A percentile compares a stretch with the other conserved stretches of the same genome.
Evolutionary conservation across 2,797 vertebrate genomes (phyloP).

Genomic region (Hephaestus fuliginosus): DNA sequence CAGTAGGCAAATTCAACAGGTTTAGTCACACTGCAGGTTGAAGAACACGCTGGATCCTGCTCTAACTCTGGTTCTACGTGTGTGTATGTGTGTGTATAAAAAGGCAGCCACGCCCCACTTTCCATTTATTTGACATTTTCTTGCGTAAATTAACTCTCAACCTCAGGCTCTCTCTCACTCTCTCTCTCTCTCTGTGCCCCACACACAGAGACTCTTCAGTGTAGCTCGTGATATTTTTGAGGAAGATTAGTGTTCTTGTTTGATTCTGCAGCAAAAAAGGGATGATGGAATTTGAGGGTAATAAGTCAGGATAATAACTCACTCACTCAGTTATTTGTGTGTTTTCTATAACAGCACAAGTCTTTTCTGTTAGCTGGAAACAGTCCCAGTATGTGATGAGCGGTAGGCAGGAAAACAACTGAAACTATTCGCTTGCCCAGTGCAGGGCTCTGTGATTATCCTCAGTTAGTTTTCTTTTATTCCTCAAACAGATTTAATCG

Average conservation of each 20-base stretch:
- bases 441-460: conserved; percentile 22
- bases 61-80: conserved; percentile 36
- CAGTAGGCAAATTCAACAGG: conserved; percentile 77
- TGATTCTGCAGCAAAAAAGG: conserved; percentile 7
- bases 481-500: conserved; percentile 63
- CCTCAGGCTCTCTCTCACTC: conserved; percentile 27
- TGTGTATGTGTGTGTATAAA: conserved; percentile 35
- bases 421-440: conserved; percentile 2
- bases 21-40: conserved; percentile 72
- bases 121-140: conserved; percentile 36
- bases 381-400: neutral
- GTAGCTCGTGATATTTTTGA: conserved; percentile 4
- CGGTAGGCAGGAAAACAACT: neutral
- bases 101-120: conserved; percentile 72
- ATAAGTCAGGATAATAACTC: neutral
- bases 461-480: conserved; percentile 23
- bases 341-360: neutral
- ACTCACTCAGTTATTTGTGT: neutral
- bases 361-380: conserved; percentile 27
- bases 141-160: conserved; percentile 23
- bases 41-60: conserved; percentile 77
- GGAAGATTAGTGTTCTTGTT: conserved; percentile 6
- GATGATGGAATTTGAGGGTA: neutral
- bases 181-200: neutral
- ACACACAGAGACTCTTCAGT: conserved; percentile 14